These are phyloP conservation scores for Neotoma lepida DNA, from an alignment of 2,113 vertebrate species.

Conservation along the genomic window DNA sequence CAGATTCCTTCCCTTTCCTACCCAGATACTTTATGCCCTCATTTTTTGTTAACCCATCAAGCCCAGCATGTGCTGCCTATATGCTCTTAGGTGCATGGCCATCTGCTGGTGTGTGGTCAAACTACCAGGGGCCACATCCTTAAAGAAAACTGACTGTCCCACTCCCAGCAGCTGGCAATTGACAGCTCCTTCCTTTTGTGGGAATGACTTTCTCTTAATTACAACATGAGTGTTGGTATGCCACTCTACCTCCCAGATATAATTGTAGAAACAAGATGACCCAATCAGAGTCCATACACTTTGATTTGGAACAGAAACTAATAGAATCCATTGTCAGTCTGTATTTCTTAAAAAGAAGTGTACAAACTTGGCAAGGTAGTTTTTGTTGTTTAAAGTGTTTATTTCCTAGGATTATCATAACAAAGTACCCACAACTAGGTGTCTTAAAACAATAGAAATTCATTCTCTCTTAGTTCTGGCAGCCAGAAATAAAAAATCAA, in stretches of 20 bases:
- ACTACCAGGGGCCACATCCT: neutral
- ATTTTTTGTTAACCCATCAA: neutral
- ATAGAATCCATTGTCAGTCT: slow-evolving; percentile 25
- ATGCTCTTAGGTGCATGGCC: neutral
- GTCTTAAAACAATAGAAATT: neutral
- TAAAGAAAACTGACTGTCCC: neutral
- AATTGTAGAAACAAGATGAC: neutral
- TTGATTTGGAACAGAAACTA: neutral
- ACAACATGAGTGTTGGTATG: neutral
- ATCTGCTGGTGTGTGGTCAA: neutral
- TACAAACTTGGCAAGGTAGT: neutral
- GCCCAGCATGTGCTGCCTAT: neutral
- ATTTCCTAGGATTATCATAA: neutral
- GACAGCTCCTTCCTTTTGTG: neutral
- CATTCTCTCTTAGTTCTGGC: neutral
- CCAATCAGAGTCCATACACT: neutral
- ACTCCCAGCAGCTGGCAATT: neutral
- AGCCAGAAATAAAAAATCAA: slow-evolving; percentile 29
- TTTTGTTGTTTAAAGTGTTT: neutral
- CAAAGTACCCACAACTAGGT: neutral
- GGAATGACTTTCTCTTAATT: slow-evolving; percentile 31
- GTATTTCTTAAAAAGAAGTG: neutral
- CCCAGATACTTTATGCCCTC: neutral
- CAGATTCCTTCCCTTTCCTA: neutral
- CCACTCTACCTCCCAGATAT: neutral